Evolutionary conservation across 2,797 vertebrate species (phyloP).

Genomic region (Sebastes minor): DNA sequence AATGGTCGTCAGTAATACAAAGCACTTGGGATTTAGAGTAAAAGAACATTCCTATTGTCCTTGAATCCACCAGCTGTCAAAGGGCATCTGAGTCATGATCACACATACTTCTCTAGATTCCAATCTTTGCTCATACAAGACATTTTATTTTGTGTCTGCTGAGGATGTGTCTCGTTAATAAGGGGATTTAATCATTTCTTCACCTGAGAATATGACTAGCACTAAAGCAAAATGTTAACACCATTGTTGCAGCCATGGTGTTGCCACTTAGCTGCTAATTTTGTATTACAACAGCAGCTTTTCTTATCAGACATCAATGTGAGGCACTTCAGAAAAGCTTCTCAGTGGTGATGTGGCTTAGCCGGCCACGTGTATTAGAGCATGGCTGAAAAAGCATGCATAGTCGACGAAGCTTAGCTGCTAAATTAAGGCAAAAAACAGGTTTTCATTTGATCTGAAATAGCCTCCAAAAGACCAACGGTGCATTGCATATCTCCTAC

Average conservation of each 20-base stretch:
- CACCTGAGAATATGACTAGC: not conserved
- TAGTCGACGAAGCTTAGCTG: not conserved
- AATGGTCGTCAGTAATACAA: not conserved
- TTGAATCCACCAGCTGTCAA: constrained; percentile 20
- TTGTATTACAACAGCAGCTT: not conserved
- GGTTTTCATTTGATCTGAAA: constrained; percentile 33
- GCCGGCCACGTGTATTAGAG: not conserved
- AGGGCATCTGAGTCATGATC: constrained; percentile 4
- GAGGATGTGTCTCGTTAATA: not conserved
- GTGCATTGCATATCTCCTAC: constrained; percentile 17
- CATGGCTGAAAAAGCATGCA: not conserved
- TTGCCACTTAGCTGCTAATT: not conserved
- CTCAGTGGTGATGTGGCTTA: not conserved
- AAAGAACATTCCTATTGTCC: not conserved
- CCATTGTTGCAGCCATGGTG: not conserved
- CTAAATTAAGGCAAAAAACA: constrained; percentile 21
- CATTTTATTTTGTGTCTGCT: not conserved
- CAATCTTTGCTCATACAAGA: not conserved
- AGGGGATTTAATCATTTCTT: not conserved
- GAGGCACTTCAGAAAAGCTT: not conserved
- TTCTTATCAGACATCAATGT: not conserved
- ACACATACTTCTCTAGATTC: not conserved
- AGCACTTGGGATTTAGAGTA: not conserved
- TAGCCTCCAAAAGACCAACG: constrained; percentile 11
- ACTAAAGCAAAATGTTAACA: not conserved